A percentile compares a stretch with the other conserved stretches of the same genome.
Conservation (phyloP, 2,888 invertebrate genomes). For the Cabera pusaria region DNA sequence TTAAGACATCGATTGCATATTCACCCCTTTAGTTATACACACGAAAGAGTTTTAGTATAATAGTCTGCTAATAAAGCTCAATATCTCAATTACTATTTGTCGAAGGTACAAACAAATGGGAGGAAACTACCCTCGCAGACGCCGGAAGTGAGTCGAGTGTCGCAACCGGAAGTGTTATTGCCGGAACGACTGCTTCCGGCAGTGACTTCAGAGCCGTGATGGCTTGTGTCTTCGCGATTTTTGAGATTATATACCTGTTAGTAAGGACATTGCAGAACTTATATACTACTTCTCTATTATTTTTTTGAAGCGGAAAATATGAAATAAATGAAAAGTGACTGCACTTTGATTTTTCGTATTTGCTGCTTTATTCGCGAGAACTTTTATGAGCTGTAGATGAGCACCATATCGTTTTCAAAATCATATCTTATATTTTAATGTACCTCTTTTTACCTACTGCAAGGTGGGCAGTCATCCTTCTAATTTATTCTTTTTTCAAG, state of each 20-base stretch:
- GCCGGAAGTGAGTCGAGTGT: conserved; percentile 76
- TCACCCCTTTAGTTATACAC: conserved; percentile 22
- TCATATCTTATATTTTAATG: too few relatives aligned
- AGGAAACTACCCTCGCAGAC: conserved; percentile 73
- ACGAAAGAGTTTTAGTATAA: conserved; percentile 14
- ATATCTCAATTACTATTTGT: conserved; percentile 55
- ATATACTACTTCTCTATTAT: conserved; percentile 1
- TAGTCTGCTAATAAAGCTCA: conserved; percentile 28
- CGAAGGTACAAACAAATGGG: conserved; percentile 75
- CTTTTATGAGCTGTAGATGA: too few relatives aligned
- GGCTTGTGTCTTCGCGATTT: conserved; percentile 55
- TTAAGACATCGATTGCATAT: conserved; percentile 13
- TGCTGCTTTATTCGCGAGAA: too few relatives aligned
- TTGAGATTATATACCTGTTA: conserved; percentile 39
- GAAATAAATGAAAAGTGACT: too few relatives aligned
- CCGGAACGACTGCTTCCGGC: conserved; percentile 78
- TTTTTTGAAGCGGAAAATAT: conserved; percentile 6
- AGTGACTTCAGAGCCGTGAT: conserved; percentile 63
- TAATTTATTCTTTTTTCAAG: too few relatives aligned
- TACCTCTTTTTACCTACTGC: too few relatives aligned
- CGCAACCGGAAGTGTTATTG: conserved; percentile 80
- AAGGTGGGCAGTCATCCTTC: too few relatives aligned
- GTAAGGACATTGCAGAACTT: conserved; percentile 13
- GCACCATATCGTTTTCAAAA: too few relatives aligned
- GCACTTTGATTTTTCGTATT: too few relatives aligned